A percentile compares a stretch with the other conserved stretches of the same genome.
These are phyloP conservation scores for Anthophora plumipes DNA, from an alignment of 2,888 invertebrate genomes.

Conservation along the genomic window DNA sequence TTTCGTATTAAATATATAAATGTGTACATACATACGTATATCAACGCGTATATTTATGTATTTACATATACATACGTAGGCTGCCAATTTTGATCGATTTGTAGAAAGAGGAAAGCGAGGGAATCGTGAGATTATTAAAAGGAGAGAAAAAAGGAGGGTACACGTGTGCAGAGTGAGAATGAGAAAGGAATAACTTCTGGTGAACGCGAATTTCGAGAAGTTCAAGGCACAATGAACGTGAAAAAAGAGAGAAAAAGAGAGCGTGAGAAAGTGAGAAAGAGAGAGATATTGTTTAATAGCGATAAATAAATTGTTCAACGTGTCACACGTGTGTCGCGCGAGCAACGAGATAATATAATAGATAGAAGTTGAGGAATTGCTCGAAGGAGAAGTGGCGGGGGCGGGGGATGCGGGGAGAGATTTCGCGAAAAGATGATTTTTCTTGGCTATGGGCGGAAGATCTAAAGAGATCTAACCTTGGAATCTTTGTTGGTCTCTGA, in stretches of 20 bases:
- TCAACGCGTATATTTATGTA: constrained; percentile 1
- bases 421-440: no score
- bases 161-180: neutral
- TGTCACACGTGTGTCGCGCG: neutral
- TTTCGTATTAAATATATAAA: constrained; percentile 26
- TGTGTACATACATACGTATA: constrained; percentile 1
- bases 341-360: neutral
- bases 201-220: neutral
- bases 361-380: neutral
- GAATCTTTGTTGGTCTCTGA: constrained; percentile 50
- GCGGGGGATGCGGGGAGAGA: no score
- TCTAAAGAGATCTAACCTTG: constrained; percentile 36
- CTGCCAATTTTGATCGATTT: constrained; percentile 69
- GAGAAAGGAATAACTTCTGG: neutral
- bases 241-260: neutral
- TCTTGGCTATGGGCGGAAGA: constrained; percentile 18
- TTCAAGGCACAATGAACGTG: neutral
- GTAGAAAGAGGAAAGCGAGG: neutral
- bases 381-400: no score
- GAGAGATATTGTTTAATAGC: neutral
- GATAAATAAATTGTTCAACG: neutral
- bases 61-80: constrained; percentile 43
- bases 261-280: no score
- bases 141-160: neutral
- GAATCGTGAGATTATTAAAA: neutral